Evolutionary conservation across 2,888 invertebrate species (phyloP).

Genomic region (Cheilosia pagana): DNA sequence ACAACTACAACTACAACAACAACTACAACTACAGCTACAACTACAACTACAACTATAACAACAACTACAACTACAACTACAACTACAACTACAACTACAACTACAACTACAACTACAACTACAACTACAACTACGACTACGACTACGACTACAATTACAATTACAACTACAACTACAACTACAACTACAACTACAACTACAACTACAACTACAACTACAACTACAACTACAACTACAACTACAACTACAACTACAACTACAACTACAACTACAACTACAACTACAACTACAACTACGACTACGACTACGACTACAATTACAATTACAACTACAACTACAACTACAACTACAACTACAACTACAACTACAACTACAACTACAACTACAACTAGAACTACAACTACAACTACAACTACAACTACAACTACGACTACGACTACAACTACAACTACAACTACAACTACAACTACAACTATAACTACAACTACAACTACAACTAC

Average conservation of each 20-base stretch:
- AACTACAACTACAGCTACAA: background rate
- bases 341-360: background rate
- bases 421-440: no score
- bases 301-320: no score
- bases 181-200: conserved; percentile 8
- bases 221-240: conserved; percentile 3
- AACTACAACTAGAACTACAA: background rate
- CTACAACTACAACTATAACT: background rate
- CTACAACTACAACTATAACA: conserved; percentile 1
- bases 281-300: background rate
- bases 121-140: no score
- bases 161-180: conserved; percentile 3
- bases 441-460: no score
- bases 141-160: no score
- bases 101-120: background rate
- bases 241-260: conserved; percentile 4
- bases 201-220: conserved; percentile 1
- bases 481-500: conserved; percentile 7
- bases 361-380: background rate
- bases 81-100: conserved; percentile 4
- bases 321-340: background rate
- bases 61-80: conserved; percentile 5
- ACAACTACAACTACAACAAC: background rate
- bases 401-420: no score
- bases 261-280: conserved; percentile 4